Evolutionary conservation across 2,888 invertebrate genomes (phyloP).

Genomic region (Perdita meconis): DNA sequence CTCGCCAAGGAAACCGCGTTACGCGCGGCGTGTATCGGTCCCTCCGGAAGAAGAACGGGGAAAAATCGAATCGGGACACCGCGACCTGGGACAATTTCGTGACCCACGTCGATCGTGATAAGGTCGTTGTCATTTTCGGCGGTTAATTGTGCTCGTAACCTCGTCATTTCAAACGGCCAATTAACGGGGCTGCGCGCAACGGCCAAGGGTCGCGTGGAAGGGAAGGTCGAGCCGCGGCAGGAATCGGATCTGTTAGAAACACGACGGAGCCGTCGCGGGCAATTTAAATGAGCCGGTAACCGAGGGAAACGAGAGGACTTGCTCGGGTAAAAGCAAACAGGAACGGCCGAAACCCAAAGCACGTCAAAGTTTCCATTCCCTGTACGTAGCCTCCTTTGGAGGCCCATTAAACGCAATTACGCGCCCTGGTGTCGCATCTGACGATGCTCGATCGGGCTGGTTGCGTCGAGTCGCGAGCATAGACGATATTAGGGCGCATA

Average conservation of each 20-base stretch:
- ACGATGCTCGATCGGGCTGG: conserved; percentile 54
- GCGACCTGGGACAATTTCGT: no score
- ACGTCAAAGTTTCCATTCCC: conserved; percentile 57
- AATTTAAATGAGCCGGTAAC: conserved; percentile 59
- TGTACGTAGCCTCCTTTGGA: conserved; percentile 60
- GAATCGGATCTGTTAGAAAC: conserved; percentile 58
- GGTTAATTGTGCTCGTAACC: conserved; percentile 46
- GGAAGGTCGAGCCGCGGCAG: background rate
- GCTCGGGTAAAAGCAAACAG: conserved; percentile 64
- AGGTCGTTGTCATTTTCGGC: conserved; percentile 15
- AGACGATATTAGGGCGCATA: conserved; percentile 30
- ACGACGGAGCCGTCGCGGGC: conserved; percentile 19
- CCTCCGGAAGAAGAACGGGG: background rate
- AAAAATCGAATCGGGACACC: conserved; percentile 14
- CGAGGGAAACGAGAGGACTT: conserved; percentile 55
- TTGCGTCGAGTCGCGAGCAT: conserved; percentile 22
- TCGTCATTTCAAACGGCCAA: conserved; percentile 51
- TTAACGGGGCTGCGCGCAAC: no score
- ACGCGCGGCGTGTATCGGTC: conserved; percentile 20
- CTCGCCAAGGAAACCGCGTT: conserved; percentile 51
- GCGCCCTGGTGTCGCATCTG: conserved; percentile 61
- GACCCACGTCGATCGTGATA: no score
- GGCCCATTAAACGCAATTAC: conserved; percentile 70
- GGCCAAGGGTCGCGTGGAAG: background rate
- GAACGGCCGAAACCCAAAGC: conserved; percentile 17